A percentile compares a stretch with the other conserved stretches of the same genome.
Evolutionary conservation across 23 tunicate species (phyloP).

Genomic region (Pegea sp.): DNA sequence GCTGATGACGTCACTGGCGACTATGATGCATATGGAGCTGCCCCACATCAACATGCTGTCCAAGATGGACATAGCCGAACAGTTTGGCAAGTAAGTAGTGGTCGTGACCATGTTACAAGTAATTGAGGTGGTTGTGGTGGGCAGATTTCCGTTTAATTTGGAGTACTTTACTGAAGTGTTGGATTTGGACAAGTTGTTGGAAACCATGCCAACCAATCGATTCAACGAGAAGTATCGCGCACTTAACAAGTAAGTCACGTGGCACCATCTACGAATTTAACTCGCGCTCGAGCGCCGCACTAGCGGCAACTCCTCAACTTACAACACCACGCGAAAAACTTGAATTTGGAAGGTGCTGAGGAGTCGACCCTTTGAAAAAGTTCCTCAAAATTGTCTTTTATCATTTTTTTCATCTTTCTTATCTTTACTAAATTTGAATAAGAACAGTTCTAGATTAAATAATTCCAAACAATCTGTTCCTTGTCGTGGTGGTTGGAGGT

Average conservation of each 20-base stretch:
- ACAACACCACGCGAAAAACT: too few relatives aligned
- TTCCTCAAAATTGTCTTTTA: too few relatives aligned
- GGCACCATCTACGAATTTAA: too few relatives aligned
- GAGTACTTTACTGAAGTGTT: slow-evolving; percentile 89
- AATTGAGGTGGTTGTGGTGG: background rate
- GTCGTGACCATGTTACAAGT: background rate
- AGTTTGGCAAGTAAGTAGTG: slow-evolving; percentile 47
- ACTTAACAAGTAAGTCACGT: slow-evolving; percentile 51
- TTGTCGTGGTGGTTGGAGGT: too few relatives aligned
- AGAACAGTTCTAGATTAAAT: too few relatives aligned
- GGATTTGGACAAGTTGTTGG: slow-evolving; percentile 46
- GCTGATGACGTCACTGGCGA: slow-evolving; percentile 54
- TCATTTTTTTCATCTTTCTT: too few relatives aligned
- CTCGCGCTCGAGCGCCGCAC: too few relatives aligned
- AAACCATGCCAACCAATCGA: slow-evolving; percentile 23
- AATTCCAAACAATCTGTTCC: too few relatives aligned
- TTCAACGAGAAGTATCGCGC: slow-evolving; percentile 36
- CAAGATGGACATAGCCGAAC: slow-evolving; percentile 86
- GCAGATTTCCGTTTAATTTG: slow-evolving; percentile 79
- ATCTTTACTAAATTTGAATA: too few relatives aligned
- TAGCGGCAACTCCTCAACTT: too few relatives aligned
- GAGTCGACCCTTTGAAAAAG: too few relatives aligned
- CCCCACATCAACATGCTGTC: slow-evolving; percentile 89
- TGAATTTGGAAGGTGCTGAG: too few relatives aligned
- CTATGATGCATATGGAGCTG: slow-evolving; percentile 79